These are phyloP conservation scores for Hippoglossus stenolepis DNA, from an alignment of 2,113 vertebrate species.

Conservation along the genomic window DNA sequence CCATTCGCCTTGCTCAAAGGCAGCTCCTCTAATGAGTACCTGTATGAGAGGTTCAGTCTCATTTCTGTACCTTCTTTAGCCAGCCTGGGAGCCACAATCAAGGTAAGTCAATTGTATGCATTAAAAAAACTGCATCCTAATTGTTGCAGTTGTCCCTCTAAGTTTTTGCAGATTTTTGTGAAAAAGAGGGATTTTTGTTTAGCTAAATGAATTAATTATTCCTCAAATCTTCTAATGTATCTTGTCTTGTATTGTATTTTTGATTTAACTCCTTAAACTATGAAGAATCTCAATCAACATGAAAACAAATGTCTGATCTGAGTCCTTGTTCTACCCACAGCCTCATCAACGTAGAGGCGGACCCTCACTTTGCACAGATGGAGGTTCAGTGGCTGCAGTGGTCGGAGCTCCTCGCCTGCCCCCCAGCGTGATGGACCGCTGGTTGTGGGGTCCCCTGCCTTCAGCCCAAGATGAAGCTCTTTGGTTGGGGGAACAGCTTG, in stretches of 20 bases:
- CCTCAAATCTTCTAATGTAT: too few relatives aligned
- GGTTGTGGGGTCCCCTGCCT: constrained; percentile 96
- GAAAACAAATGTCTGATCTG: not conserved
- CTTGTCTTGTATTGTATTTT: not conserved
- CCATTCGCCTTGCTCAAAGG: constrained; percentile 97
- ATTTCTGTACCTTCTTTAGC: constrained; percentile 91
- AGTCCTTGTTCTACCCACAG: constrained; percentile 64
- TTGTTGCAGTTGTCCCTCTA: not conserved
- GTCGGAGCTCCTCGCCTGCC: constrained; percentile 92
- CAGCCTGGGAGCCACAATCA: constrained; percentile 84
- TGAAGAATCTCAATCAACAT: not conserved
- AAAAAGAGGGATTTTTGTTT: too few relatives aligned
- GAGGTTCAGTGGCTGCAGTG: constrained; percentile 90
- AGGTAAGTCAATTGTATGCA: constrained; percentile 72
- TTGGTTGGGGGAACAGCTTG: constrained; percentile 91
- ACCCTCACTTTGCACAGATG: constrained; percentile 80
- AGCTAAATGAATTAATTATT: too few relatives aligned
- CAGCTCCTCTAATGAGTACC: constrained; percentile 95
- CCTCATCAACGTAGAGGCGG: constrained; percentile 82
- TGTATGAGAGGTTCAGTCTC: constrained; percentile 94
- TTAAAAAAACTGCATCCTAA: not conserved
- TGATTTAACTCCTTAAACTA: not conserved
- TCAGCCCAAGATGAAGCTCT: constrained; percentile 93
- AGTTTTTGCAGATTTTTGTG: too few relatives aligned
- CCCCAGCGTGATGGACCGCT: constrained; percentile 91